Evolutionary conservation across 2,888 invertebrate genomes (phyloP), one percentile per base, ranked within the genome.

Genomic region (Dryocosmus kuriphilus): DNA sequence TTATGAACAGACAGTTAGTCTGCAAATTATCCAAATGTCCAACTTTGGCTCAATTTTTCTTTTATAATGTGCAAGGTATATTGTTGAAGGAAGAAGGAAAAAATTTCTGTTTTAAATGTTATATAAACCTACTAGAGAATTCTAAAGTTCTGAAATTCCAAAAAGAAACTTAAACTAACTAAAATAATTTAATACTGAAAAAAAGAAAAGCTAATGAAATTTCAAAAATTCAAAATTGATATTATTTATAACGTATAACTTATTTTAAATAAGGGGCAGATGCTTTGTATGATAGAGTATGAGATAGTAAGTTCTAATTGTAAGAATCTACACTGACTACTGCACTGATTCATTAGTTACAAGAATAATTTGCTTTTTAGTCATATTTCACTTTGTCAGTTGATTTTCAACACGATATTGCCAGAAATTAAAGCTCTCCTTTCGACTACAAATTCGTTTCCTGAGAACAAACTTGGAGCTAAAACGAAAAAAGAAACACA

Each of bases 331-430:
- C 80, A 74, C 61, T 60, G 83, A 83, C 82, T 84, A 80, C 77
- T 82, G 79, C 83, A 84, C 77, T 79, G 83, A 82, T 85, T 81
- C 85, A 81, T 32, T 85, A 83, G 83, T 85, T 74, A 88, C 84
- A 88, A 88, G 88, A 88, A 88, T 88, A 88, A 83, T 86, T 86
- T 86, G 79, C 74, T 85, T 79, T 75, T 78, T 78, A 41, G 73
- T 73, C 71, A 71, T 51, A 51, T 71, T 71, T 71, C 46, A 71
- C 71, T 46, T 71, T 71, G 71, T 71, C 38, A 71, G 71, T 71
- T 71, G 71, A 71, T 46, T 71, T 71, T 51, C 51, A 51, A 71
- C 71, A 19, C 46, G 71, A 71, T 71, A 71, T 71, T 71, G 51
- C 27, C 71, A 51, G 51, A 71, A 71, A 71, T 71, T 9, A 71